These are phyloP conservation scores for Monomorium pharaonis DNA, from an alignment of 1,140 invertebrate genomes.

Conservation along the genomic window DNA sequence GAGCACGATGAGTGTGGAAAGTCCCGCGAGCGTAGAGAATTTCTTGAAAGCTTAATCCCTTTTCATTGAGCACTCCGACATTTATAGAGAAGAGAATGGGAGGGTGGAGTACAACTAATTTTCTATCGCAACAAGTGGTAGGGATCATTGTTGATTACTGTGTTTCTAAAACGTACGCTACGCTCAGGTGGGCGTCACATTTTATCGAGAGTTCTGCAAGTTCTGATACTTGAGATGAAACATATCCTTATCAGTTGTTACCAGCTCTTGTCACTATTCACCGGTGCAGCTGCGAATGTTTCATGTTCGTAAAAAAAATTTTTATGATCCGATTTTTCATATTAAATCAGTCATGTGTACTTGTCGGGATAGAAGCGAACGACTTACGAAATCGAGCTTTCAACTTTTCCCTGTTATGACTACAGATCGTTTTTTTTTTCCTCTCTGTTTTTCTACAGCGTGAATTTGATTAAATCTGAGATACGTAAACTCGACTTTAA, in stretches of 20 bases:
- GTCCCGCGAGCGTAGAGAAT: neutral
- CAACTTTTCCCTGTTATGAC: neutral
- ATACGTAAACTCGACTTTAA: neutral
- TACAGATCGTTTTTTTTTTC: neutral
- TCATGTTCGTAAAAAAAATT: neutral
- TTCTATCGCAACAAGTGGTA: conserved; percentile 47
- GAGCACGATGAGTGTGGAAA: neutral
- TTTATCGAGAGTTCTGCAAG: conserved; percentile 18
- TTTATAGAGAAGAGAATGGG: neutral
- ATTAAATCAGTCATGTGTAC: no score
- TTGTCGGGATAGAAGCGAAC: neutral
- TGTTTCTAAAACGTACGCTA: neutral
- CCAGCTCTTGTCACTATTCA: neutral
- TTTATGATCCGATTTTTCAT: no score
- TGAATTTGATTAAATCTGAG: neutral
- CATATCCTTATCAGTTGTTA: conserved; percentile 20
- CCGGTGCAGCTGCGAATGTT: neutral
- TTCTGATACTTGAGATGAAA: neutral
- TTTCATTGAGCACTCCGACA: conserved; percentile 13
- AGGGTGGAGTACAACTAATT: conserved; percentile 29
- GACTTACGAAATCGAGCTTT: neutral
- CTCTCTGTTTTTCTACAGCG: neutral
- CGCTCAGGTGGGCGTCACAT: neutral
- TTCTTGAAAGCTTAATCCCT: conserved; percentile 9
- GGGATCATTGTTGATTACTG: conserved; percentile 22